Base-by-base conservation (phyloP, 2,113 vertebrate genomes). In the Ictalurus furcatus region DNA sequence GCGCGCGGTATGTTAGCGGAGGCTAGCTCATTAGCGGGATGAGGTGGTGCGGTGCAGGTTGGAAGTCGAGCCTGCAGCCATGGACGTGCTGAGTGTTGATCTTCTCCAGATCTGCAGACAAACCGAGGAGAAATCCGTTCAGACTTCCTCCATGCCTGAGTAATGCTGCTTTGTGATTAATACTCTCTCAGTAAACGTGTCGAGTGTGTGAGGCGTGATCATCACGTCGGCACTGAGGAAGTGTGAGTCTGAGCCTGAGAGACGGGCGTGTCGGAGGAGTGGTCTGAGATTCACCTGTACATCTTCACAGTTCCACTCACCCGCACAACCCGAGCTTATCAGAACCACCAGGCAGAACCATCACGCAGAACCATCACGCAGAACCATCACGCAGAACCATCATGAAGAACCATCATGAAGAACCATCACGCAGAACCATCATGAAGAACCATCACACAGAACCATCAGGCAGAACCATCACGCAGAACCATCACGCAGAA, bases 261-360 rank as follows among this genome's bases (percentile, higher is more conserved):
- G 34, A 30, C 1, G 30, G 84, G 69, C 76, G 52, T 86, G 76
- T 40, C 87, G 54, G 87, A 90, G 78, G 87, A 69, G 73, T 71
- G 65, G 71, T 87, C 59, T 44, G 67, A 65, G 85, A 85, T 89
- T 59, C 84, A 30, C 54, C 48, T 67, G 88, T 85, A 73, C 73
- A 19, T 56, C 81, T 63, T 84, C 59, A 63, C 59, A 5, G 59
- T 71, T 21, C 61, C 63, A 85, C 82, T 89, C 44, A 89, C 83
- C 85, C 23, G 17, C 58, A 89, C 69, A 74, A 81, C 82, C 90
- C n/a, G 56, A 79, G 81, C 71, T 81, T 91, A 73, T 87, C 85
- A 89, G 85, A 85, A 87, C 71, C 76, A 85, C 89, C 85, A 86
- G 8, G 58, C 25, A 74, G 58, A 81, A 79, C 85, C 63, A 87